Evolutionary conservation across 2,888 invertebrate genomes (phyloP).

Genomic region (Muscina levida): DNA sequence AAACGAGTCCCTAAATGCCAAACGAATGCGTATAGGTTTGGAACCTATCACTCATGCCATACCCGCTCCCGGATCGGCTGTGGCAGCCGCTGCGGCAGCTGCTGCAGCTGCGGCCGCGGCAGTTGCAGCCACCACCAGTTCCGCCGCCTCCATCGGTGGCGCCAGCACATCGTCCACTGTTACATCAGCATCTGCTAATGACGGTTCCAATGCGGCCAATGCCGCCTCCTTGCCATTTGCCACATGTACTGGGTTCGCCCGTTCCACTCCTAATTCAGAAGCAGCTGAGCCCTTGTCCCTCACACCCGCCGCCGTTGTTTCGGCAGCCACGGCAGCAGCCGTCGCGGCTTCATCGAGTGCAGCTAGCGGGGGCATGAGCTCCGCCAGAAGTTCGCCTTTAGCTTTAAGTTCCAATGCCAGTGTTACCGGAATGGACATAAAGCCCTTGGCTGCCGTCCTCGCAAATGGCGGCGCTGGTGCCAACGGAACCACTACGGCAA

Average conservation of each 20-base stretch:
- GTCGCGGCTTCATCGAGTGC: slow-evolving; percentile 69
- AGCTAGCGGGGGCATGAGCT: slow-evolving; percentile 74
- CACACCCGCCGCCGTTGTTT: slow-evolving; percentile 73
- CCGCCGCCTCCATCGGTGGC: slow-evolving; percentile 65
- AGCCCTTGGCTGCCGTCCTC: slow-evolving; percentile 67
- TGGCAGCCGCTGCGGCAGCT: slow-evolving; percentile 76
- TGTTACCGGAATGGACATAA: slow-evolving; percentile 73
- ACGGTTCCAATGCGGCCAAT: slow-evolving; percentile 71
- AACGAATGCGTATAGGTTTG: slow-evolving; percentile 96
- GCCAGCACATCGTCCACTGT: slow-evolving; percentile 72
- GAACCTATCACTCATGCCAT: slow-evolving; percentile 96
- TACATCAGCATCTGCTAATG: slow-evolving; percentile 73
- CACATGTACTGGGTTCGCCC: slow-evolving; percentile 74
- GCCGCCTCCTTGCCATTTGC: slow-evolving; percentile 74
- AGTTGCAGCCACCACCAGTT: slow-evolving; percentile 71
- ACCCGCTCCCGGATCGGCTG: slow-evolving; percentile 80
- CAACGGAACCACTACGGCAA: slow-evolving; percentile 68
- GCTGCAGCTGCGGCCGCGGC: slow-evolving; percentile 72
- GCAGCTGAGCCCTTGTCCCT: slow-evolving; percentile 74
- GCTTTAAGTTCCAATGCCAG: slow-evolving; percentile 77
- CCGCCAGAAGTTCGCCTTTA: slow-evolving; percentile 78
- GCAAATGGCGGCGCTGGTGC: slow-evolving; percentile 74
- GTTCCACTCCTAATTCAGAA: slow-evolving; percentile 78
- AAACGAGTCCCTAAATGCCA: slow-evolving; percentile 98
- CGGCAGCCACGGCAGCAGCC: slow-evolving; percentile 68